Evolutionary conservation across 2,113 vertebrate genomes (phyloP).

Genomic region (Phrynocephalus versicolor): DNA sequence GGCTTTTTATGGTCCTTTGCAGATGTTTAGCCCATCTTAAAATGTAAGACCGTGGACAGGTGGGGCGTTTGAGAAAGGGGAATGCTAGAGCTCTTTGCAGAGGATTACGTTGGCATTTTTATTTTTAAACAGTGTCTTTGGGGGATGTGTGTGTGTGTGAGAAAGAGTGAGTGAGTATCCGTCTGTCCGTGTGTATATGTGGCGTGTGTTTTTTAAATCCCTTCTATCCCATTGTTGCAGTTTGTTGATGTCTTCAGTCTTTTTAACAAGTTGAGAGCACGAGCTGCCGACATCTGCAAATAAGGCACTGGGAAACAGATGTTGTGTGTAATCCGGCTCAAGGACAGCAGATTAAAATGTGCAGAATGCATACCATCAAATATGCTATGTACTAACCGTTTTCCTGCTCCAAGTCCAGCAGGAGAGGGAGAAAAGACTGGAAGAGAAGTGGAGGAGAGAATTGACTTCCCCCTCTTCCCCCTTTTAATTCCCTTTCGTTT

Average conservation of each 20-base stretch:
- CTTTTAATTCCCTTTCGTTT: conserved; percentile 5
- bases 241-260: conserved; percentile 19
- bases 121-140: conserved; percentile 19
- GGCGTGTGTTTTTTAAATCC: neutral
- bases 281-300: conserved; percentile 65
- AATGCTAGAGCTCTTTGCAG: fast-evolving
- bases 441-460: neutral
- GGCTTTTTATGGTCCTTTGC: conserved; percentile 48
- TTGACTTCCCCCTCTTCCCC: neutral
- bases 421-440: neutral
- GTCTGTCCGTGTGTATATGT: neutral
- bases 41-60: neutral
- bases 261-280: conserved; percentile 9
- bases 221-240: neutral
- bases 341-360: conserved; percentile 64
- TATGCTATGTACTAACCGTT: conserved; percentile 15
- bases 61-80: neutral
- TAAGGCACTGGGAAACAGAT: conserved; percentile 67
- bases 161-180: fast-evolving
- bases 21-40: neutral
- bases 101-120: fast-evolving
- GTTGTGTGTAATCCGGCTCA: conserved; percentile 73
- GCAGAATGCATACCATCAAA: conserved; percentile 25
- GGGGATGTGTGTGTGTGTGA: neutral
- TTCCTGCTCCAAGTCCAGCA: neutral